Evolutionary conservation across 2,888 invertebrate species (phyloP), one percentile per base, ranked within the genome.

Genomic region (Diaprepes abbreviatus): DNA sequence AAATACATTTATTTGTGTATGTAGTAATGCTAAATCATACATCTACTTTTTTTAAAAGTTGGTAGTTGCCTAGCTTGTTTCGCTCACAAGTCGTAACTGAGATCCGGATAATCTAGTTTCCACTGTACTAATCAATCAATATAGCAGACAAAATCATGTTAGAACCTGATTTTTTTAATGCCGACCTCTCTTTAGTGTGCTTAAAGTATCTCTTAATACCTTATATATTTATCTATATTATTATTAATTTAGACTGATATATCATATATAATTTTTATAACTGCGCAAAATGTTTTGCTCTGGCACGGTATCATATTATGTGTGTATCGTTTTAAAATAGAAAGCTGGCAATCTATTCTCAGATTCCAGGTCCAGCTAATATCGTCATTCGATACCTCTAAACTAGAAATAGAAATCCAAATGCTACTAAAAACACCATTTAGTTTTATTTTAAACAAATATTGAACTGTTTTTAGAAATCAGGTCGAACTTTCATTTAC

Each of bases 321-420:
- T 57, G 59, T 58, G 57, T 66, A 50, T 70, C 64, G 64, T 67
- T 57, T 70, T 72, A 73, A 72, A 73, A 75, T 73, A 74, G 74
- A 69, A 57, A 65, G 63, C 72, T 50, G 67, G 58, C 73, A 50
- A 62, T 71, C 77, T 77, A 77, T 77, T 77, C 76, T 77, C 77
- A 77, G 76, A 74, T 77, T 76, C 77, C 76, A 76, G 76, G 77
- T 75, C 76, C 73, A 69, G 74, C 73, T 70, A 69, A 64, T 58
- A 71, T 64, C 76, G 78, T 76, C 74, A 78, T 75, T 62, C 70
- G 78, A 78, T 77, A 78, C 77, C 70, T 70, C 72, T 66, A 71
- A 68, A 77, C 75, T 77, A 76, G 76, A 77, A 77, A 77, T 77
- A 77, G 77, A 63, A 57, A 62, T 57, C 35, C 62, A 54, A 62